A percentile compares a stretch with the other conserved stretches of the same genome.
These are phyloP conservation scores for Folsomia candida DNA, from an alignment of 2,888 invertebrate species.

Conservation along the genomic window DNA sequence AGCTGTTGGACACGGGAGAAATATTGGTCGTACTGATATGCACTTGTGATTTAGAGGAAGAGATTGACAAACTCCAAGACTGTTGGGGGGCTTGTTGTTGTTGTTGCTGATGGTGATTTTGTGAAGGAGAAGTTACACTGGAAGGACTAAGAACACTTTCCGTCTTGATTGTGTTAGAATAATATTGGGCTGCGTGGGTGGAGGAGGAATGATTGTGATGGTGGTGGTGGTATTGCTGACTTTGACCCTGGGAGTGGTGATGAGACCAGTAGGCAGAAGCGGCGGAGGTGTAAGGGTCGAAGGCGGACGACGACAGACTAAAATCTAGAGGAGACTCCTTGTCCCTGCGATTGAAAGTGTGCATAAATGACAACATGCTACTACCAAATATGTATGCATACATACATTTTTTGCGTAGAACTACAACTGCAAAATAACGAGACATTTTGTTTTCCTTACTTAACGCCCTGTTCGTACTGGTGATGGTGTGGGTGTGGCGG, in stretches of 20 bases:
- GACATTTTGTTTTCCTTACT: constrained; percentile 19
- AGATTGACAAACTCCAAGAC: constrained; percentile 17
- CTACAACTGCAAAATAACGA: constrained; percentile 18
- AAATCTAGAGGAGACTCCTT: constrained; percentile 50
- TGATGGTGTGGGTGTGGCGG: constrained; percentile 52
- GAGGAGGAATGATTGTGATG: constrained; percentile 18
- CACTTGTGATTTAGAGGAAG: constrained; percentile 11
- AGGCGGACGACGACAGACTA: constrained; percentile 40
- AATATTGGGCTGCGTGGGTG: constrained; percentile 13
- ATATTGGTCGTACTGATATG: constrained; percentile 13
- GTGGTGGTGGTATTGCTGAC: constrained; percentile 15
- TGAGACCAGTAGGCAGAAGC: constrained; percentile 46
- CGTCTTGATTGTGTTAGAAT: not conserved
- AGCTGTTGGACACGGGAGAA: not conserved
- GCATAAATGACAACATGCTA: not conserved
- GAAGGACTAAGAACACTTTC: constrained; percentile 4
- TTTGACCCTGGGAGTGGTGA: constrained; percentile 19
- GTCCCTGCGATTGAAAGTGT: constrained; percentile 5
- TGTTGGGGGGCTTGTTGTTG: constrained; percentile 32
- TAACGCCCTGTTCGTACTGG: constrained; percentile 16
- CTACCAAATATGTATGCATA: not conserved
- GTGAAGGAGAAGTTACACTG: not conserved
- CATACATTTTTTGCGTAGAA: too few species aligned
- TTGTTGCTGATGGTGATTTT: constrained; percentile 30
- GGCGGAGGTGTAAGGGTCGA: constrained; percentile 42